Evolutionary conservation across 2,888 invertebrate genomes (phyloP).

Genomic region (Allygus modestus): DNA sequence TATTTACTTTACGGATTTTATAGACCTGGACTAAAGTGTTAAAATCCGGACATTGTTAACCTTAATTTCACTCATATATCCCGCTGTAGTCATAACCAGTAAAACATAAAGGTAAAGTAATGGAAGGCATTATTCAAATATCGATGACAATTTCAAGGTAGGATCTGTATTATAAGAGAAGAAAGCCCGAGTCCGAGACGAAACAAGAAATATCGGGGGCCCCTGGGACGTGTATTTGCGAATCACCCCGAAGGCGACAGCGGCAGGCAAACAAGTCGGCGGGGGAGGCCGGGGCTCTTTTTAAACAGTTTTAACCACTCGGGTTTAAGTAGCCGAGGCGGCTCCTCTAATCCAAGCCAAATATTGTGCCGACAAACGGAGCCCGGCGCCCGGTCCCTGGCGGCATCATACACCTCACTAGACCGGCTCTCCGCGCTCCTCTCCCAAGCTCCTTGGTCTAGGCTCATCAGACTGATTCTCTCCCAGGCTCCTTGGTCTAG

Average conservation of each 20-base stretch:
- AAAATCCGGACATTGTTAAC: too few species aligned
- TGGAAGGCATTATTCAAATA: too few species aligned
- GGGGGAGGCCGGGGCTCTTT: slow-evolving; percentile 31
- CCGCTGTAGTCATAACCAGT: too few species aligned
- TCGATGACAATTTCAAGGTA: too few species aligned
- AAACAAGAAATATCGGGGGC: neutral
- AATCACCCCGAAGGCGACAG: slow-evolving; percentile 42
- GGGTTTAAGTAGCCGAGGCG: slow-evolving; percentile 57
- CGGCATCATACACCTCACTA: slow-evolving; percentile 34
- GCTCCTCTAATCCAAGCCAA: slow-evolving; percentile 58
- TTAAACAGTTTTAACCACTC: slow-evolving; percentile 61
- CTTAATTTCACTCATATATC: too few species aligned
- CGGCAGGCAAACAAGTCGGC: slow-evolving; percentile 7
- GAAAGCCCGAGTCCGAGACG: neutral
- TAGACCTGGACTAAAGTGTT: too few species aligned
- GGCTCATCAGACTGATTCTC: neutral
- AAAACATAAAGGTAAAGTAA: too few species aligned
- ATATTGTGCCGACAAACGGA: slow-evolving; percentile 54
- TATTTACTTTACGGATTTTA: too few species aligned
- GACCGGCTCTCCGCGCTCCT: neutral
- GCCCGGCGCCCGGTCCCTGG: slow-evolving; percentile 40
- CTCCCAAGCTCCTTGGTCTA: neutral
- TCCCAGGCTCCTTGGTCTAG: neutral
- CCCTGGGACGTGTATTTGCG: slow-evolving; percentile 41
- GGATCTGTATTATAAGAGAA: too few species aligned